These are phyloP conservation scores for Trissoscelio sp. DNA, from an alignment of 2,888 invertebrate species.

Conservation along the genomic window DNA sequence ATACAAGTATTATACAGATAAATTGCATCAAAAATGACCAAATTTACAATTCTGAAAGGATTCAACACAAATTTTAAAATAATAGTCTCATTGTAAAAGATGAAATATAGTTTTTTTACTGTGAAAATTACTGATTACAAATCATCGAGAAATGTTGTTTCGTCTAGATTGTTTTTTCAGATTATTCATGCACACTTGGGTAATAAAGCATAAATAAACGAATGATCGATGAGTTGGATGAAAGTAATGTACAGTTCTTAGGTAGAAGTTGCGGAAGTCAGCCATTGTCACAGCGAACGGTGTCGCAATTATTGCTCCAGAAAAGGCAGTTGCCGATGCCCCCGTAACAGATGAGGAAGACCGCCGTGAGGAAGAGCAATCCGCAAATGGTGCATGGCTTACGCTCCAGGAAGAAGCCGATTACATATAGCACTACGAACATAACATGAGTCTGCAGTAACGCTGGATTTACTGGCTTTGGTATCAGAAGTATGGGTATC, in stretches of 20 bases:
- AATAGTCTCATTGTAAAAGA: too few relatives aligned
- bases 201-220: conserved; percentile 13
- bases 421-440: conserved; percentile 98
- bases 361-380: conserved; percentile 95
- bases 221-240: conserved; percentile 1
- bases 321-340: conserved; percentile 97
- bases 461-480: conserved; percentile 98
- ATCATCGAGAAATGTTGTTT: too few relatives aligned
- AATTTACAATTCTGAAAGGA: too few relatives aligned
- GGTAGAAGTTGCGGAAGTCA: conserved; percentile 68
- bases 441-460: conserved; percentile 97
- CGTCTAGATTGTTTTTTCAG: too few relatives aligned
- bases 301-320: conserved; percentile 92
- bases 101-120: too few relatives aligned
- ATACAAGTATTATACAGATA: too few relatives aligned
- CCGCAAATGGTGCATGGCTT: conserved; percentile 99
- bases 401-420: conserved; percentile 98
- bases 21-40: too few relatives aligned
- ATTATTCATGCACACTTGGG: neutral
- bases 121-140: too few relatives aligned
- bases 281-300: conserved; percentile 79
- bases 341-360: conserved; percentile 97
- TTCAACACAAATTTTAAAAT: too few relatives aligned
- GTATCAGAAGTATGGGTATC: conserved; percentile 97
- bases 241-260: conserved; percentile 36